Evolutionary conservation across 1,140 invertebrate genomes (phyloP).

Genomic region (Aphaenogaster rudis): DNA sequence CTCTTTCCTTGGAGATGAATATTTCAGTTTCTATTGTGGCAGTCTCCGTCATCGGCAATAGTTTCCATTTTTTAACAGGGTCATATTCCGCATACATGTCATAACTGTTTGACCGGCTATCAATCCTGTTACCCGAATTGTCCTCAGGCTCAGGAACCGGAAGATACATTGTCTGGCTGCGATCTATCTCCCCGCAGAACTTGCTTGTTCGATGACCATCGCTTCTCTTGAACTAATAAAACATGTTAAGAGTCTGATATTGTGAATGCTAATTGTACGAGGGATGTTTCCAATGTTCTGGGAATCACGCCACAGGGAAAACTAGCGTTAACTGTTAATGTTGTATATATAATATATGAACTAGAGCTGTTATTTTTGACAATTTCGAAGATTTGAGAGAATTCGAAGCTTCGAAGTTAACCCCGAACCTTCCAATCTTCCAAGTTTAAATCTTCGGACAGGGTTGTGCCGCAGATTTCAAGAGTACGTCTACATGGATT

Average conservation of each 20-base stretch:
- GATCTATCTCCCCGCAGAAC: conserved; percentile 78
- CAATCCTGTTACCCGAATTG: not conserved
- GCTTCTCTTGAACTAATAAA: conserved; percentile 78
- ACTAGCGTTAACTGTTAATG: no score
- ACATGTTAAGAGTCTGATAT: conserved; percentile 15
- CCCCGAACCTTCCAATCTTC: no score
- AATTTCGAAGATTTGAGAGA: no score
- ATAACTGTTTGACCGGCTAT: not conserved
- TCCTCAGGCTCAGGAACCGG: conserved; percentile 41
- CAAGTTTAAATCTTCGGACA: no score
- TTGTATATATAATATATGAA: no score
- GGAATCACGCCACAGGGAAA: no score
- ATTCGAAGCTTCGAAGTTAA: no score
- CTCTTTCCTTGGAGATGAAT: conserved; percentile 78
- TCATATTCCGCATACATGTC: conserved; percentile 53
- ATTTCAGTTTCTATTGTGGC: conserved; percentile 78
- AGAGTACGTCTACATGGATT: no score
- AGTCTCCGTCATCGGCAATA: not conserved
- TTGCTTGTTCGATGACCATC: conserved; percentile 66
- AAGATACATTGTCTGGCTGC: conserved; percentile 29
- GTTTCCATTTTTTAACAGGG: conserved; percentile 56
- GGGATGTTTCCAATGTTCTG: no score
- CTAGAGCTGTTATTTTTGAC: no score
- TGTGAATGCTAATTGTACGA: not conserved
- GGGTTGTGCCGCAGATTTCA: no score